A percentile compares a stretch with the other conserved stretches of the same genome.
These are phyloP conservation scores for Sussaba pulchella DNA, from an alignment of 2,888 invertebrate genomes.

Conservation along the genomic window DNA sequence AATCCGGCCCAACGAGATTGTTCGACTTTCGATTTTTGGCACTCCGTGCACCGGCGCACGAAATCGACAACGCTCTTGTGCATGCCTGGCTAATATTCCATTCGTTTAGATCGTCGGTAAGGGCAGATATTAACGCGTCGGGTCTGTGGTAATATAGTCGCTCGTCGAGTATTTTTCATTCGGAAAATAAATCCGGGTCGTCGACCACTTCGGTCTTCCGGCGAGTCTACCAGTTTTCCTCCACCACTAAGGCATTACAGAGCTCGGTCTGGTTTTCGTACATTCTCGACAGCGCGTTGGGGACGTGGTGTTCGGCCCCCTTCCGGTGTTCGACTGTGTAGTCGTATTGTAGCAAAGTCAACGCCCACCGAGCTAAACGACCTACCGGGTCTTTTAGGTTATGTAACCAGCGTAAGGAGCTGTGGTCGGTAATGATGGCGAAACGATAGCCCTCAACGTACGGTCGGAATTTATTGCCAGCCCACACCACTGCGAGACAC, in stretches of 20 bases:
- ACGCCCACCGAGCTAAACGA: constrained; percentile 37
- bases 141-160: neutral
- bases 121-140: neutral
- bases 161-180: neutral
- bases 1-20: constrained; percentile 45
- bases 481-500: constrained; percentile 52
- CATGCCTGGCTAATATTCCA: constrained; percentile 68
- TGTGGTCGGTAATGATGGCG: constrained; percentile 51
- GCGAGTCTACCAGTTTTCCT: neutral
- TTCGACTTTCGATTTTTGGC: constrained; percentile 60
- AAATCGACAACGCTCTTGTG: constrained; percentile 58
- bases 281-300: neutral
- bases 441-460: constrained; percentile 48
- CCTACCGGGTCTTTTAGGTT: constrained; percentile 44
- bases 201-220: neutral
- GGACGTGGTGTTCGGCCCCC: neutral
- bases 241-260: neutral
- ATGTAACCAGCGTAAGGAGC: constrained; percentile 43
- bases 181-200: neutral
- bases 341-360: constrained; percentile 35
- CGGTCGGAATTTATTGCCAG: constrained; percentile 28
- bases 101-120: neutral
- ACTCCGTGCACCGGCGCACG: constrained; percentile 64
- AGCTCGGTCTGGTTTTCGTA: constrained; percentile 48
- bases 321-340: constrained; percentile 22